Conservation (phyloP, 2,113 vertebrate genomes). For the Chaetodon trifascialis region DNA sequence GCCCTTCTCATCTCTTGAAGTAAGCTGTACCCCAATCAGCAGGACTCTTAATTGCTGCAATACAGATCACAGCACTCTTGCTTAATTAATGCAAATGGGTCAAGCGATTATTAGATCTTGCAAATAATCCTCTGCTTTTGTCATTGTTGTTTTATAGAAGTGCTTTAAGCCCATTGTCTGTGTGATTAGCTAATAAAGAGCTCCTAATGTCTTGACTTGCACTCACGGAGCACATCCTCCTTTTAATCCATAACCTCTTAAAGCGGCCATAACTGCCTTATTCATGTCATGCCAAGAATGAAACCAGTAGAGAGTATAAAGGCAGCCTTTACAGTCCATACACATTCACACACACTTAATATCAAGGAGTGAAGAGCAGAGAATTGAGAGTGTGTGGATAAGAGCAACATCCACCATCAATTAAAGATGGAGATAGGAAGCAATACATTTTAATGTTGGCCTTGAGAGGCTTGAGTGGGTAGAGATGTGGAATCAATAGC, state of each 20-base stretch:
- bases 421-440: constrained; percentile 79
- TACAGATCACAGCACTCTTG: constrained; percentile 55
- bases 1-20: constrained; percentile 16
- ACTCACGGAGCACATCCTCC: constrained; percentile 73
- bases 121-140: constrained; percentile 57
- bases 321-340: constrained; percentile 69
- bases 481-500: constrained; percentile 71
- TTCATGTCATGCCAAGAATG: constrained; percentile 68
- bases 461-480: constrained; percentile 76
- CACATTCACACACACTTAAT: constrained; percentile 77
- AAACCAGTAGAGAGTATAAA: constrained; percentile 72
- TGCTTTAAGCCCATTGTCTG: constrained; percentile 76
- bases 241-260: constrained; percentile 84
- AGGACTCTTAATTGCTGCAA: constrained; percentile 62
- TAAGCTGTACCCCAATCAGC: constrained; percentile 21
- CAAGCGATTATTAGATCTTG: constrained; percentile 20
- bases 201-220: constrained; percentile 81
- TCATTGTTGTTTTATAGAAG: constrained; percentile 74
- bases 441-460: constrained; percentile 72
- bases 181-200: constrained; percentile 81
- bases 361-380: constrained; percentile 72
- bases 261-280: constrained; percentile 71
- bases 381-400: constrained; percentile 68
- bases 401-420: constrained; percentile 78
- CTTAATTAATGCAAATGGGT: constrained; percentile 75